A percentile compares a stretch with the other conserved stretches of the same genome.
These are phyloP conservation scores for Torymus tubicola DNA, from an alignment of 2,888 invertebrate species.

Conservation along the genomic window DNA sequence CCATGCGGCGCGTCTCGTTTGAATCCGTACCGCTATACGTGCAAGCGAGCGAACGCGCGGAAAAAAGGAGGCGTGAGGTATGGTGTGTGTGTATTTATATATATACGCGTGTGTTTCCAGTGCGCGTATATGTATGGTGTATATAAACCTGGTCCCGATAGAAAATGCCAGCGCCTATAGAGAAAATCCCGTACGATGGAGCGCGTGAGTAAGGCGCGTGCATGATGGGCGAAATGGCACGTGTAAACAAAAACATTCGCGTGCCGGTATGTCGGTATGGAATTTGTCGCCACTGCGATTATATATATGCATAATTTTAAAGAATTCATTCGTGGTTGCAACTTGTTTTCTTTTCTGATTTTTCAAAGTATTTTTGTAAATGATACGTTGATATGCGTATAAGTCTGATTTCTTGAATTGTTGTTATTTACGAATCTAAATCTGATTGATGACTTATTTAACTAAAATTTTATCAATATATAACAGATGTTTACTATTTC, in stretches of 20 bases:
- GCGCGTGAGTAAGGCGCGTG: background rate
- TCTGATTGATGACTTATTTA: too few relatives aligned
- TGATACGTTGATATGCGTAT: too few relatives aligned
- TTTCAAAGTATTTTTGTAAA: too few relatives aligned
- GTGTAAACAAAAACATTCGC: constrained; percentile 16
- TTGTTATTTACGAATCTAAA: too few relatives aligned
- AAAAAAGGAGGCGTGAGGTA: constrained; percentile 2
- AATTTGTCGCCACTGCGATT: too few relatives aligned
- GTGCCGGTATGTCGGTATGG: too few relatives aligned
- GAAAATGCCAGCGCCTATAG: constrained; percentile 19
- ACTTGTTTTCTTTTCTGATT: too few relatives aligned
- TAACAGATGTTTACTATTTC: too few relatives aligned
- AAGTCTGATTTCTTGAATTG: too few relatives aligned
- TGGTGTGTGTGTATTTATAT: constrained; percentile 8
- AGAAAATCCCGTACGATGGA: constrained; percentile 46
- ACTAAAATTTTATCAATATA: too few relatives aligned
- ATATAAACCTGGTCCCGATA: constrained; percentile 40
- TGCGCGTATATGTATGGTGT: constrained; percentile 17
- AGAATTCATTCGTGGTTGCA: too few relatives aligned
- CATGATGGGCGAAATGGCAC: constrained; percentile 25
- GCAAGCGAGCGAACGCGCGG: background rate
- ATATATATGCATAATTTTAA: too few relatives aligned
- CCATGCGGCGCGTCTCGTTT: constrained; percentile 27
- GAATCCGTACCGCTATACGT: constrained; percentile 51
- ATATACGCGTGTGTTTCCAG: constrained; percentile 37